Evolutionary conservation across 2,888 invertebrate species (phyloP).

Genomic region (Drosophila pseudotalamancana): DNA sequence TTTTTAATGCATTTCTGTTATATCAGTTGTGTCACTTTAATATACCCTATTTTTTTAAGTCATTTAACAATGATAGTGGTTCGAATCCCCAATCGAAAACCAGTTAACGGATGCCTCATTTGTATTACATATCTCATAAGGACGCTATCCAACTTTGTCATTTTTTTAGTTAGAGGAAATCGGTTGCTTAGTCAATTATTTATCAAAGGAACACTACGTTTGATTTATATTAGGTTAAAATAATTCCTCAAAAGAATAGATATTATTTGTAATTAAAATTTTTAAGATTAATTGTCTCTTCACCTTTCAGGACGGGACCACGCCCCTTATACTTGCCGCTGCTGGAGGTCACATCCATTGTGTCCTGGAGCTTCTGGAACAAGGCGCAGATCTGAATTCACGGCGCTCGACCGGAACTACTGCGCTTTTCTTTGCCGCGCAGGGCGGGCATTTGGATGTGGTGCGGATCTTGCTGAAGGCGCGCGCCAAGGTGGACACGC

Average conservation of each 20-base stretch:
- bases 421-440: constrained; percentile 96
- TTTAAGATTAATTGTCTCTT: not conserved
- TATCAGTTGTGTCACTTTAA: not conserved
- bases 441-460: constrained; percentile 95
- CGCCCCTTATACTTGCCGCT: constrained; percentile 95
- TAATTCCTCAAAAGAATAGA: too few species aligned
- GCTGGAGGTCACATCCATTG: constrained; percentile 96
- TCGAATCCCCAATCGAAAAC: too few species aligned
- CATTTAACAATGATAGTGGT: too few species aligned
- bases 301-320: constrained; percentile 93
- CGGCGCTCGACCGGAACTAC: constrained; percentile 96
- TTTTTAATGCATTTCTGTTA: constrained; percentile 12
- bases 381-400: constrained; percentile 95
- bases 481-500: constrained; percentile 91
- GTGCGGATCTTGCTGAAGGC: constrained; percentile 91
- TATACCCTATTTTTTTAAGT: not conserved
- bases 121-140: too few species aligned
- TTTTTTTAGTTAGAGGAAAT: too few species aligned
- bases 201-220: too few species aligned
- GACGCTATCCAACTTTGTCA: too few species aligned
- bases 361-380: constrained; percentile 92
- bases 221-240: too few species aligned
- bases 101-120: too few species aligned
- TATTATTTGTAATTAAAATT: too few species aligned
- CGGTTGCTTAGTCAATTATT: too few species aligned